These are phyloP conservation scores for Sarcophaga peregrina DNA, from an alignment of 1,140 invertebrate genomes.

Conservation along the genomic window DNA sequence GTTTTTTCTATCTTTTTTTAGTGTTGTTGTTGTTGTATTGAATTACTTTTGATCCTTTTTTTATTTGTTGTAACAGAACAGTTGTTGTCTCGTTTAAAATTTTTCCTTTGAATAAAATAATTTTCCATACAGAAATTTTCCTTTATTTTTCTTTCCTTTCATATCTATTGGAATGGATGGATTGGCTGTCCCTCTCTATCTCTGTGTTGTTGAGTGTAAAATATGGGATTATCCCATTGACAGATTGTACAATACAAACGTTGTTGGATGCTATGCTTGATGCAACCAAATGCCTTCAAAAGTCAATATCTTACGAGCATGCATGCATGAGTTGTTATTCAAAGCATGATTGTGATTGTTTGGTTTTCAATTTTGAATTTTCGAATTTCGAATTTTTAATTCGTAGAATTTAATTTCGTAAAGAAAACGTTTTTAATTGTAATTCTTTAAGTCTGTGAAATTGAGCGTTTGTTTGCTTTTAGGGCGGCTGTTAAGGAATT, in stretches of 20 bases:
- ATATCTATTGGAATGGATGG: background rate
- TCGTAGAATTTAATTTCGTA: background rate
- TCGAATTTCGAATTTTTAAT: background rate
- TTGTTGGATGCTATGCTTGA: conserved; percentile 7
- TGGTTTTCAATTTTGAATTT: background rate
- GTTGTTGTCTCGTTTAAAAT: background rate
- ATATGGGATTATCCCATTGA: conserved; percentile 37
- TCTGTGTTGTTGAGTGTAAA: background rate
- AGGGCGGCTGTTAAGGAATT: background rate
- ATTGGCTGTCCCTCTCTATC: too few relatives aligned
- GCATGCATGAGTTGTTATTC: too few relatives aligned
- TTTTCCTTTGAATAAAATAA: conserved; percentile 1
- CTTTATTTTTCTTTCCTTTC: background rate
- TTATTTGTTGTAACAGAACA: too few relatives aligned
- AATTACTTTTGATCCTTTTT: too few relatives aligned
- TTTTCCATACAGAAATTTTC: background rate
- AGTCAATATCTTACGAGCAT: too few relatives aligned
- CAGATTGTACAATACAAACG: background rate
- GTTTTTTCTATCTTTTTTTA: conserved; percentile 10
- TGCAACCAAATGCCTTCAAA: conserved; percentile 12
- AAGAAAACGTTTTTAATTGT: too few relatives aligned
- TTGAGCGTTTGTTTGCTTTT: background rate
- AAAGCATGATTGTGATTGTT: background rate
- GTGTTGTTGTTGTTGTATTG: background rate
- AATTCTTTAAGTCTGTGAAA: too few relatives aligned